Conservation (phyloP, 2,113 vertebrate species). For the Nyctibius bracteatus region DNA sequence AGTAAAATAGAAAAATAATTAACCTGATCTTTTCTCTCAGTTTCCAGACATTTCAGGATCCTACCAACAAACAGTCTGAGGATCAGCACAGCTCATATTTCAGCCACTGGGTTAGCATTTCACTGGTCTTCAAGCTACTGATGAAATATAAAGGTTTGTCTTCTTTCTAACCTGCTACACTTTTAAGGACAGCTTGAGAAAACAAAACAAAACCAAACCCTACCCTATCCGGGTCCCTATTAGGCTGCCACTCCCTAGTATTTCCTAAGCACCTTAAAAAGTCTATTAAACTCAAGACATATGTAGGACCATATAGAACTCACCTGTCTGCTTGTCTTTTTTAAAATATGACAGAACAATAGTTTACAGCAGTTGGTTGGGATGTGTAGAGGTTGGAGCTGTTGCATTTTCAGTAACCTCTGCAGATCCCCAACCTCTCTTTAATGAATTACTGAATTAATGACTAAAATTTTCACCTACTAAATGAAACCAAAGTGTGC, state of each 20-base stretch:
- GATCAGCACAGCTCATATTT: neutral
- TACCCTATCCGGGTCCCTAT: accelerated
- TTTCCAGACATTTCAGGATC: neutral
- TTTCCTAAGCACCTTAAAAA: neutral
- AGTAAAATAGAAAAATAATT: neutral
- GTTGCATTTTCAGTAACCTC: neutral
- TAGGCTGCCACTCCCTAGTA: neutral
- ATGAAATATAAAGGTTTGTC: neutral
- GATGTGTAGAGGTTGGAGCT: neutral
- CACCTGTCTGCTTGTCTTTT: neutral
- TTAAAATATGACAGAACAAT: neutral
- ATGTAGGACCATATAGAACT: neutral
- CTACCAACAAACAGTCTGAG: neutral
- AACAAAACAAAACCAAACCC: accelerated
- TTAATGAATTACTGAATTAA: neutral
- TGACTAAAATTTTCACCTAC: neutral
- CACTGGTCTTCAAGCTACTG: neutral
- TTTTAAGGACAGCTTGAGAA: neutral
- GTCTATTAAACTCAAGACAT: neutral
- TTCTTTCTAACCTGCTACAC: neutral
- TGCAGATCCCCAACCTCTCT: neutral
- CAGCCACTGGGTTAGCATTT: neutral
- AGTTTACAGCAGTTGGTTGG: neutral
- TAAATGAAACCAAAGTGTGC: neutral
- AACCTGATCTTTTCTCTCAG: neutral